Conservation (phyloP, 2,888 invertebrate species). For the Uloborus plumipes region DNA sequence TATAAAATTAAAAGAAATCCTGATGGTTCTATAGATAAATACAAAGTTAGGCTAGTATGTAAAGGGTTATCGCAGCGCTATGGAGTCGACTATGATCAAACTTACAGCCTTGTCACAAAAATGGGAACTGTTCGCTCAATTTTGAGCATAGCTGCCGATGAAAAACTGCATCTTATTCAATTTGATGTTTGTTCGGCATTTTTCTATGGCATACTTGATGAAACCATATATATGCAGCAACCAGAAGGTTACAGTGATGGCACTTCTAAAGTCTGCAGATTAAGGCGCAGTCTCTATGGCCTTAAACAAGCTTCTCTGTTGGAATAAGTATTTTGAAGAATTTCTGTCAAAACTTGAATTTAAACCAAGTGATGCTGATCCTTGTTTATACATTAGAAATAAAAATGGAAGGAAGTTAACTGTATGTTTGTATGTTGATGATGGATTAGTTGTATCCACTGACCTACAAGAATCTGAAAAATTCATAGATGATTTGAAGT, state of each 20-base stretch:
- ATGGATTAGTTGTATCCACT: slow-evolving; percentile 32
- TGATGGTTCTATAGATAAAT: slow-evolving; percentile 31
- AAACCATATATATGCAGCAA: slow-evolving; percentile 20
- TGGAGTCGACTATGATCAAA: slow-evolving; percentile 6
- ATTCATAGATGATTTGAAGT: slow-evolving; percentile 19
- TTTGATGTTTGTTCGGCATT: slow-evolving; percentile 17
- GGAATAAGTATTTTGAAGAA: slow-evolving; percentile 39
- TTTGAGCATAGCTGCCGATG: slow-evolving; percentile 13
- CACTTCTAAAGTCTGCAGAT: slow-evolving; percentile 31
- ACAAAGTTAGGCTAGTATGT: slow-evolving; percentile 8
- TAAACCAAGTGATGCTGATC: slow-evolving; percentile 31
- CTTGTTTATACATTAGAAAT: slow-evolving; percentile 19
- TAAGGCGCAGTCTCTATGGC: slow-evolving; percentile 51
- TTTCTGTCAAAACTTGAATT: slow-evolving; percentile 34
- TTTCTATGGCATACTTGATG: slow-evolving; percentile 8
- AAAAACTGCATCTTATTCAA: slow-evolving; percentile 20
- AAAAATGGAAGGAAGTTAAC: slow-evolving; percentile 8
- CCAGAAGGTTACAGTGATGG: slow-evolving; percentile 39
- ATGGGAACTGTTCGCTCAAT: slow-evolving; percentile 13
- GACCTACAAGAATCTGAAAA: slow-evolving; percentile 10
- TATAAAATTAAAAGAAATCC: slow-evolving; percentile 54
- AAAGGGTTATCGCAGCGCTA: slow-evolving; percentile 36
- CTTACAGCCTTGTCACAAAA: slow-evolving; percentile 17
- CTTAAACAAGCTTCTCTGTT: slow-evolving; percentile 56
- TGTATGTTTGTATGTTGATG: slow-evolving; percentile 33